These are phyloP conservation scores for Cuculus canorus DNA, from an alignment of 2,797 vertebrate genomes.

Conservation along the genomic window DNA sequence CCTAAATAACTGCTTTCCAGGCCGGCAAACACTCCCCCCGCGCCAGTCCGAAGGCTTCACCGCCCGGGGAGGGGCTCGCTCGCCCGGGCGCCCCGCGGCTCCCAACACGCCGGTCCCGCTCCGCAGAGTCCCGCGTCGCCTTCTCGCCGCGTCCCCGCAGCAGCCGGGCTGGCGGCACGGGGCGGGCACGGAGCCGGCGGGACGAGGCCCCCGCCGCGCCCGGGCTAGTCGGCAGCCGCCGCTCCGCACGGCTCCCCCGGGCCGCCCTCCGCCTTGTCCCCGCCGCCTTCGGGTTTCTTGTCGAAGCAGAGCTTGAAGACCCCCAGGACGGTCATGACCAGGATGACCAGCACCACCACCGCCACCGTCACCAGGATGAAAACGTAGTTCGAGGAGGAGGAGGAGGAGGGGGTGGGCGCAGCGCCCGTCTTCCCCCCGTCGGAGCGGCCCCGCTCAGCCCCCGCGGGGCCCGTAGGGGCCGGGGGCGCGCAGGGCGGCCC, in stretches of 20 bases:
- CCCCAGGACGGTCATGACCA: conserved; percentile 78
- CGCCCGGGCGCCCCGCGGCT: neutral
- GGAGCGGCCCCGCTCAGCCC: neutral
- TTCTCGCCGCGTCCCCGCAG: neutral
- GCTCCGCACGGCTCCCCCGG: neutral
- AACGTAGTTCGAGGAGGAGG: conserved; percentile 63
- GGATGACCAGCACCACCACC: conserved; percentile 76
- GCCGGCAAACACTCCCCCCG: neutral
- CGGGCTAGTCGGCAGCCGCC: neutral
- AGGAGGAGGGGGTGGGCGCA: neutral
- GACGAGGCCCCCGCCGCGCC: neutral
- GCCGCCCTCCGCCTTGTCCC: neutral
- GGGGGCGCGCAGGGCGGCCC: neutral
- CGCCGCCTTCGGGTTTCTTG: conserved; percentile 27
- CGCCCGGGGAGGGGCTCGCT: neutral
- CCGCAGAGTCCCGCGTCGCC: neutral
- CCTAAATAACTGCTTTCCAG: neutral
- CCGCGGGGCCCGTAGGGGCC: too few species aligned
- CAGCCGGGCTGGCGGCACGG: neutral
- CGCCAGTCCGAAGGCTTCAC: neutral
- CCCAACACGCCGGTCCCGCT: neutral
- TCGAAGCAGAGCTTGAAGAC: conserved; percentile 82
- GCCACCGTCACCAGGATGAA: conserved; percentile 81
- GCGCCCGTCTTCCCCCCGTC: neutral
- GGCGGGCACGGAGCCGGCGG: too few species aligned